Conservation (phyloP, 2,113 vertebrate genomes). For the Otus sunia region DNA sequence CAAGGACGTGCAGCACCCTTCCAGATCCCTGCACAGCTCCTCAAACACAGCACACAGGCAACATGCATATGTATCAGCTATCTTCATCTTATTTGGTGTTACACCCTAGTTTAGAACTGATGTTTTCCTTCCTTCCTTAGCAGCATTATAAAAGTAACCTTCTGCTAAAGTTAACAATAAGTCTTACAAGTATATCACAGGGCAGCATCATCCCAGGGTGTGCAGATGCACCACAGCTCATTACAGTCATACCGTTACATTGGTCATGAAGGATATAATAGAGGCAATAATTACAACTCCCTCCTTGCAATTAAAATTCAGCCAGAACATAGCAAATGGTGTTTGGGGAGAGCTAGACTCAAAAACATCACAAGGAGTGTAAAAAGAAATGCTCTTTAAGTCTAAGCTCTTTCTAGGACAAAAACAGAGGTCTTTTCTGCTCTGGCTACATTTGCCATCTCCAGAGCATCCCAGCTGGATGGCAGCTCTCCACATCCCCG, state of each 20-base stretch:
- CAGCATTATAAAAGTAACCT: slow-evolving; percentile 3
- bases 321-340: not conserved
- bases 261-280: not conserved
- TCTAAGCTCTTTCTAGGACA: not conserved
- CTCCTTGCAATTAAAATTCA: not conserved
- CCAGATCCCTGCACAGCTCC: not conserved
- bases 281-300: slow-evolving; percentile 30
- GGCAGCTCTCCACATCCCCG: not conserved
- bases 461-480: not conserved
- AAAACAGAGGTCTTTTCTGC: not conserved
- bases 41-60: not conserved
- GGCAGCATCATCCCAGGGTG: not conserved
- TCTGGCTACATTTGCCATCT: not conserved
- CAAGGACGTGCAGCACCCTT: not conserved
- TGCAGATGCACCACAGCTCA: not conserved
- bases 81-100: slow-evolving; percentile 5
- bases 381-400: not conserved
- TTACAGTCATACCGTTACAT: not conserved
- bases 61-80: slow-evolving; percentile 13
- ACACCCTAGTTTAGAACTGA: not conserved
- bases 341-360: not conserved
- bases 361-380: not conserved
- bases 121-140: not conserved
- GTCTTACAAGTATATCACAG: not conserved
- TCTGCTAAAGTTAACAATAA: not conserved